Evolutionary conservation across 2,888 invertebrate genomes (phyloP), one percentile per base, ranked within the genome.

Genomic region (Erebia palarica): DNA sequence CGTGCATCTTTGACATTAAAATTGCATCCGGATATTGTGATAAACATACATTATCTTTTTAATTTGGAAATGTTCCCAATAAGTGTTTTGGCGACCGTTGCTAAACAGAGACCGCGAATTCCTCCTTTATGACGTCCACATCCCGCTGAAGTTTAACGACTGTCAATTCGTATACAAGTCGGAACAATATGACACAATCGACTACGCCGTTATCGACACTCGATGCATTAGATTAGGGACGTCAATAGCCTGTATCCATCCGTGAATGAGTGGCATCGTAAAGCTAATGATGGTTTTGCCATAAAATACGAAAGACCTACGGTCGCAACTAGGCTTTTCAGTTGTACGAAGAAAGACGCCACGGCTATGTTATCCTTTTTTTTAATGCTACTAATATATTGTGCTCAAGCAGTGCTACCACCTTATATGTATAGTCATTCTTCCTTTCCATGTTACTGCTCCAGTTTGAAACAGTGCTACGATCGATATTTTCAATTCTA

Each of bases 121-220:
- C 36, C 44, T 59, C 42, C 67, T 75, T 76, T 72, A 69, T 70
- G 70, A 67, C 64, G 51, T 21, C 68, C 53, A 51, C 72, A 65
- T 71, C 47, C 68, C 65, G 59, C 68, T 68, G 61, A 71, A 61
- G 61, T 71, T 76, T 76, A 73, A 76, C 65, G 72, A 72, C 59
- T 69, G 70, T 61, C 74, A 71, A 72, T 74, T 69, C 72, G 49
- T 58, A 53, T n/a, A 67, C 21, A 55, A 65, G 65, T 44, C 60
- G 14, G 36, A 21, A 49, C 27, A 27, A n/a, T 49, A 49, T 51
- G 60, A 65, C 51, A 42, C 49, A 68, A 65, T 47, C 21, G 49
- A 57, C 36, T 51, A 53, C 44, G 53, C 70, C 18, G 55, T 36
- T 72, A 49, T 70, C 10, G 47, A 68, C 65, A 59, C 67, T 68